These are phyloP conservation scores for Myotis davidii DNA, from an alignment of 2,113 vertebrate species.

Conservation along the genomic window DNA sequence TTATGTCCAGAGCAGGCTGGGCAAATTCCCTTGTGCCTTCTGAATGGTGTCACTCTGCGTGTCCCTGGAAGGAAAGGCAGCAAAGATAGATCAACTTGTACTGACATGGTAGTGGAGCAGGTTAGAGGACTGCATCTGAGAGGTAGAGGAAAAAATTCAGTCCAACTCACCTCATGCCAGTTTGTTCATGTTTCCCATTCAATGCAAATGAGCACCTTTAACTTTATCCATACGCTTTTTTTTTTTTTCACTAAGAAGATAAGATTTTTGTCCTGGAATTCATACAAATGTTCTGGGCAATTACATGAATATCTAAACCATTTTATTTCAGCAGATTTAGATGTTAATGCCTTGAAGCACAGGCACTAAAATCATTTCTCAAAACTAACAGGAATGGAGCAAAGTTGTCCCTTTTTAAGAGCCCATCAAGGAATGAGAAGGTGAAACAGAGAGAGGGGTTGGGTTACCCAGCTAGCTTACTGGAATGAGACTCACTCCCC, in stretches of 20 bases:
- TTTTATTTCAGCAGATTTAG: slow-evolving; percentile 50
- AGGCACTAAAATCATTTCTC: slow-evolving; percentile 7
- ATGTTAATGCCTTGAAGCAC: background rate
- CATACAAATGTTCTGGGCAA: slow-evolving; percentile 61
- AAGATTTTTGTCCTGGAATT: slow-evolving; percentile 52
- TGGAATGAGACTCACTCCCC: background rate
- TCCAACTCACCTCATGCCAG: background rate
- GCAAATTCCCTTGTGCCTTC: slow-evolving; percentile 15
- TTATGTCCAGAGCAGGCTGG: slow-evolving; percentile 23
- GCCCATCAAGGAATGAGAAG: slow-evolving; percentile 32
- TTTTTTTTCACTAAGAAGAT: slow-evolving; percentile 14
- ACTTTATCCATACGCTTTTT: slow-evolving; percentile 55
- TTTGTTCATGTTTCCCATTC: slow-evolving; percentile 60
- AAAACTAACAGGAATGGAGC: slow-evolving; percentile 29
- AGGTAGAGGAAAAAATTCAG: background rate
- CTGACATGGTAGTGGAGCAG: background rate
- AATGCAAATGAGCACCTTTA: slow-evolving; percentile 60
- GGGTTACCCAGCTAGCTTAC: background rate
- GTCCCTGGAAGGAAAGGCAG: slow-evolving; percentile 12
- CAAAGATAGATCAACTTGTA: slow-evolving; percentile 44
- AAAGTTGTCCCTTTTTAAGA: slow-evolving; percentile 15
- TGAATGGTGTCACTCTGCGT: slow-evolving; percentile 25
- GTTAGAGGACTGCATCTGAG: background rate
- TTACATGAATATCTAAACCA: slow-evolving; percentile 38
- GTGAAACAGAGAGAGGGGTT: background rate